Evolutionary conservation across 2,113 vertebrate species (phyloP).

Genomic region (Nesospiza acunhae): DNA sequence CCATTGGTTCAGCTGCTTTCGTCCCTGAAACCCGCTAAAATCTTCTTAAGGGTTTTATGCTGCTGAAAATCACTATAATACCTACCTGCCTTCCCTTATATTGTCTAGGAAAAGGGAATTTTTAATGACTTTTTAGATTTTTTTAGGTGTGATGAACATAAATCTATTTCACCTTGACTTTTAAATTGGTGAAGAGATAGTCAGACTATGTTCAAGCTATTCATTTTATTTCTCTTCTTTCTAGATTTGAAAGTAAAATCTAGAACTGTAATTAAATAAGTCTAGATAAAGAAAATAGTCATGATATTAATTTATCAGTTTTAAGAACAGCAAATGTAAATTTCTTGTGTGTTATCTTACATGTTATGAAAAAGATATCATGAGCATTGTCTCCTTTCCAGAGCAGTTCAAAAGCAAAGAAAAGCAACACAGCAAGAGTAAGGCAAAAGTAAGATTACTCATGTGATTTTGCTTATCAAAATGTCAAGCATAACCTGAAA

Average conservation of each 20-base stretch:
- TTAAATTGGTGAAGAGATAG: background rate
- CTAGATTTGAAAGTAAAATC: background rate
- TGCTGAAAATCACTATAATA: background rate
- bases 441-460: conserved; percentile 2
- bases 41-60: background rate
- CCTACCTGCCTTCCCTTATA: background rate
- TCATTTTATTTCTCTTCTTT: background rate
- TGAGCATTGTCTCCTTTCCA: background rate
- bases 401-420: background rate
- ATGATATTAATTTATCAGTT: background rate
- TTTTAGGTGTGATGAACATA: background rate
- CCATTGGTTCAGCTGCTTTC: background rate
- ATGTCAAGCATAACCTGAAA: conserved; percentile 60
- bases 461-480: conserved; percentile 45
- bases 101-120: background rate
- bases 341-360: background rate
- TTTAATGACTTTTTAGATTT: background rate
- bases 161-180: background rate
- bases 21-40: background rate
- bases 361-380: background rate
- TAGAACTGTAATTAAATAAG: background rate
- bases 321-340: background rate
- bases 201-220: background rate
- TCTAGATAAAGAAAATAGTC: background rate
- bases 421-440: background rate